Conservation (phyloP, 2,797 vertebrate genomes). For the Pseudocheirus occidentalis region DNA sequence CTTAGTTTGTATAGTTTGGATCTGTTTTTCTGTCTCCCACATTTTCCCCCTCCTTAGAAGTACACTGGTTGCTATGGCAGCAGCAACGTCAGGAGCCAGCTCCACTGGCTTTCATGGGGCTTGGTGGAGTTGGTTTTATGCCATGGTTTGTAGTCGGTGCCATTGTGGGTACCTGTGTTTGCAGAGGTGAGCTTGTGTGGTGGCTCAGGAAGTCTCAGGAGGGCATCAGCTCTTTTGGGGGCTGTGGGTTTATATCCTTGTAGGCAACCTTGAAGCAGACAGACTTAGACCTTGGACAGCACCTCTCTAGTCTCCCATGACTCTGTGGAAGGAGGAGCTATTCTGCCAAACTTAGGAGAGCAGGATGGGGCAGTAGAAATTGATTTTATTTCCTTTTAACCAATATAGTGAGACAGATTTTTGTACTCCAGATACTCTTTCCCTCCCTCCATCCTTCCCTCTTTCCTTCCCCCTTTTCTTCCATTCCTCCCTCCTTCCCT, state of each 20-base stretch:
- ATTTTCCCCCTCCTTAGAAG: conserved; percentile 44
- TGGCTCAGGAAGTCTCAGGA: neutral
- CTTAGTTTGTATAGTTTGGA: conserved; percentile 30
- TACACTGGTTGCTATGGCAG: conserved; percentile 60
- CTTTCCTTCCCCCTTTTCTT: no score
- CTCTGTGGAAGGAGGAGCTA: neutral
- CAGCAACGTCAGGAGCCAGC: conserved; percentile 29
- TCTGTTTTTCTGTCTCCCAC: conserved; percentile 22
- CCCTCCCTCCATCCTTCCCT: neutral
- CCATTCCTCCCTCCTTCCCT: neutral
- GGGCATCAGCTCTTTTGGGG: neutral
- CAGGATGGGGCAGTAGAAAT: neutral
- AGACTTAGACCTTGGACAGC: neutral
- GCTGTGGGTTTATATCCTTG: neutral
- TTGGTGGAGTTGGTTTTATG: conserved; percentile 42
- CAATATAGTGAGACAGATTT: neutral
- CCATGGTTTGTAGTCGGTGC: conserved; percentile 16
- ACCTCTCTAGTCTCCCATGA: neutral
- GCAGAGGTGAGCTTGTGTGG: neutral
- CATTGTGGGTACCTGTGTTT: neutral
- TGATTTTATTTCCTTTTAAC: neutral
- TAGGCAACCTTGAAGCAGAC: neutral
- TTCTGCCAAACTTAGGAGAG: neutral
- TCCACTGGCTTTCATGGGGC: conserved; percentile 12
- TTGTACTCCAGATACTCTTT: neutral